These are phyloP conservation scores for Sciurus niger DNA, from an alignment of 2,113 vertebrate species.

Conservation along the genomic window DNA sequence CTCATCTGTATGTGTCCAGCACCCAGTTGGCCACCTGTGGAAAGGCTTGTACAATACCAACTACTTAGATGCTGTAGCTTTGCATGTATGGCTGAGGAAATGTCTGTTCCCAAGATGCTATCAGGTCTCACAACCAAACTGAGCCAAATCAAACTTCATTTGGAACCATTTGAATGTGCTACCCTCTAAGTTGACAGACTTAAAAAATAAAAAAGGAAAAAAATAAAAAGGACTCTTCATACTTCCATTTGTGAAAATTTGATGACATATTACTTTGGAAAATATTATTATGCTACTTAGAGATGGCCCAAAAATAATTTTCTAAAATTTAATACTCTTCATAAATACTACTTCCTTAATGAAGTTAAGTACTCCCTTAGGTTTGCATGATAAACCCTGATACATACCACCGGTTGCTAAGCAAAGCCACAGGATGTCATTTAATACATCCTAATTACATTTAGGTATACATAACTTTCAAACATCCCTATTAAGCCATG, in stretches of 20 bases:
- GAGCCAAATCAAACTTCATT: not conserved
- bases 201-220: not conserved
- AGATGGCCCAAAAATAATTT: conserved; percentile 28
- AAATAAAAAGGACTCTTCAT: not conserved
- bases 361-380: not conserved
- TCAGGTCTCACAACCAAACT: not conserved
- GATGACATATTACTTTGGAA: not conserved
- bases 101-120: not conserved
- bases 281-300: conserved; percentile 32
- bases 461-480: conserved; percentile 45
- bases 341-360: conserved; percentile 55
- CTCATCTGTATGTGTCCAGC: rapidly evolving
- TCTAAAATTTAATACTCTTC: conserved; percentile 57
- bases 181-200: not conserved
- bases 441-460: conserved; percentile 65
- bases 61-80: not conserved
- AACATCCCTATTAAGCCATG: not conserved
- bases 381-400: conserved; percentile 54
- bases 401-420: conserved; percentile 50
- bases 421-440: conserved; percentile 43
- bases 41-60: rapidly evolving
- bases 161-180: not conserved
- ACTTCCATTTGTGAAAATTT: conserved; percentile 8
- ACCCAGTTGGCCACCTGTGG: not conserved
- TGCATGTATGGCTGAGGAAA: not conserved